A percentile compares a stretch with the other conserved stretches of the same genome.
phyloP scores from a whole-genome alignment of 2,888 invertebrate genomes.

The Plutella xylostella region DNA sequence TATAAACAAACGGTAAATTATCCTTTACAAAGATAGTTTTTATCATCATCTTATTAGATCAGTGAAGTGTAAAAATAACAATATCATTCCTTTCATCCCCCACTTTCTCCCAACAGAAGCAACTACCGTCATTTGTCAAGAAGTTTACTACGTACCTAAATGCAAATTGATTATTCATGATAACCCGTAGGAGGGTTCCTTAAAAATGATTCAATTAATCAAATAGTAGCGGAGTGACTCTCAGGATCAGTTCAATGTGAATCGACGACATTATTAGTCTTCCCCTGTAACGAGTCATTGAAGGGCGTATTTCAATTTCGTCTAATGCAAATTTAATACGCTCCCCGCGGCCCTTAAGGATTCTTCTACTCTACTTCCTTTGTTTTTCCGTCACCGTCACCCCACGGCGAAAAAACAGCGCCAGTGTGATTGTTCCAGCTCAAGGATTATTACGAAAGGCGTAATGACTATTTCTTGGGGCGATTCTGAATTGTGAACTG shows the following conservation, averaged over 20 bases:
- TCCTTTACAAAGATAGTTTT: too few species aligned
- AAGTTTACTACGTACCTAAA: constrained; percentile 13
- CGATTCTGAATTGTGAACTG: constrained; percentile 43
- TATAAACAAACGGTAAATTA: too few species aligned
- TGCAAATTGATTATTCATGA: constrained; percentile 26
- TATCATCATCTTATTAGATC: too few species aligned
- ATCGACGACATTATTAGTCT: constrained; percentile 64
- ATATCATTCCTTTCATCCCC: background rate
- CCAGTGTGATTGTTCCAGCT: constrained; percentile 17
- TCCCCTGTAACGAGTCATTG: constrained; percentile 58
- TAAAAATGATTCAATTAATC: constrained; percentile 66
- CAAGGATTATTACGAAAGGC: constrained; percentile 10
- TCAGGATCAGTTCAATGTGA: constrained; percentile 45
- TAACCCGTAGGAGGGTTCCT: constrained; percentile 28
- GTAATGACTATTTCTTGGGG: constrained; percentile 47
- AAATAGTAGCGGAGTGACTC: constrained; percentile 61
- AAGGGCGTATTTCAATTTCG: constrained; percentile 66
- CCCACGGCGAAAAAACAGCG: constrained; percentile 11
- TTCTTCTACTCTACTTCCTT: constrained; percentile 53
- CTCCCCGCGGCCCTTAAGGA: constrained; percentile 48
- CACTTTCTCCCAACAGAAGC: background rate
- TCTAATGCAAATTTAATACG: constrained; percentile 70
- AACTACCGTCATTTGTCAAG: background rate
- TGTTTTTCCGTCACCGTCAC: constrained; percentile 43
- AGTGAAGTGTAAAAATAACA: too few species aligned